These are phyloP conservation scores for Rhabdomys pumilio DNA, from an alignment of 2,797 vertebrate genomes.

Conservation along the genomic window DNA sequence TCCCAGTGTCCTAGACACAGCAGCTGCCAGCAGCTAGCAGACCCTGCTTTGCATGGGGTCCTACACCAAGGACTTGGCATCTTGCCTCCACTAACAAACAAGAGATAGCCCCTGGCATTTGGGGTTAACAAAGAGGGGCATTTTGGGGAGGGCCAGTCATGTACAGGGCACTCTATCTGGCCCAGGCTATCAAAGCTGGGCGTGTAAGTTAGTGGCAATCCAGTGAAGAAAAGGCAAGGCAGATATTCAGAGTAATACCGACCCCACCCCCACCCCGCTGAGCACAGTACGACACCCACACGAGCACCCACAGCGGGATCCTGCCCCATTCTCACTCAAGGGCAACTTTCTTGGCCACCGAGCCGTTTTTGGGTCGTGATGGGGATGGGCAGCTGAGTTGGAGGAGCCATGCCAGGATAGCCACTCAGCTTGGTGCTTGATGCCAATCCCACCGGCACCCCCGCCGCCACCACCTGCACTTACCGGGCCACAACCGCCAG, in stretches of 20 bases:
- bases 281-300: background rate
- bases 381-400: background rate
- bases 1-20: background rate
- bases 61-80: background rate
- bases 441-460: background rate
- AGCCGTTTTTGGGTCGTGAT: background rate
- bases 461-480: constrained; percentile 23
- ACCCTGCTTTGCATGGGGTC: background rate
- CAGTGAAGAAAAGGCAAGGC: background rate
- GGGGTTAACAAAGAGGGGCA: constrained; percentile 56
- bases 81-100: background rate
- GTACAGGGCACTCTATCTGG: background rate
- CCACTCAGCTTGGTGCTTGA: background rate
- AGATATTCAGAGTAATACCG: background rate
- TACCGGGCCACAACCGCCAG: constrained; percentile 30
- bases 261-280: background rate
- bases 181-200: background rate
- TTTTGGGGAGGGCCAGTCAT: background rate
- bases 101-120: background rate
- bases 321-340: background rate
- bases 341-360: background rate
- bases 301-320: background rate
- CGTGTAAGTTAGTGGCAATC: background rate
- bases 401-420: background rate
- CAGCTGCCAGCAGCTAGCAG: background rate